Base-by-base conservation (phyloP, 1,140 invertebrate genomes). In the Rhyacophila brunnea region DNA sequence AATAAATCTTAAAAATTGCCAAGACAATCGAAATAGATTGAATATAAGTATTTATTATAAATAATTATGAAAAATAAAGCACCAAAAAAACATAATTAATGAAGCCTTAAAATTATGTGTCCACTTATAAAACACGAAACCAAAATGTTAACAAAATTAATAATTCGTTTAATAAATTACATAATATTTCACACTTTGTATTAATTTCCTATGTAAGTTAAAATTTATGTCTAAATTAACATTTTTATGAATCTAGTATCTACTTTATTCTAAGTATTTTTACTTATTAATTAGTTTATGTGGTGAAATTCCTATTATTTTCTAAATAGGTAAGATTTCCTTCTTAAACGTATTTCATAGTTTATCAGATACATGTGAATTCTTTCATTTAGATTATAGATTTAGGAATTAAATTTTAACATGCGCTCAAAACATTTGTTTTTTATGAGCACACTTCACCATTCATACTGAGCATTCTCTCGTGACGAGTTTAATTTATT, bases 251-350 rank as follows among this genome's bases (percentile, higher is more conserved):
- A 11, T 19, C 55, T 57, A 57, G 40, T 57, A 19, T 43, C 55
- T 57, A 57, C 55, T 48, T 57, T 57, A 57, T 42, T 23, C 55
- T 57, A 49, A 34, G 15, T 48, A 49, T 49, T 36, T 7, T 47
- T 43, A 35, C 34, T 18, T 43, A 23, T 42, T 19, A 23, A 47
- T 11, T 35, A 38, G 17, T 49, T 47, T 57, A 47, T 56, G 19
- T 56, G 44, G 55, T 57, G 45, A 57, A 46, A 49, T 43, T 32
- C 35, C 55, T 42, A 47, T 49, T 19, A 35, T 57, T 36, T 28
- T 46, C 36, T 57, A 49, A 42, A 43, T 57, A 49, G 13, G 40
- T 57, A 42, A 42, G 43, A 48, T 48, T 38, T 18, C 28, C 13
- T 49, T 42, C 20, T 57, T 49, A 57, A 40, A 28, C 23, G 23